Evolutionary conservation across 2,888 invertebrate genomes (phyloP), one percentile per base, ranked within the genome.

Genomic region (Aethes cnicana): DNA sequence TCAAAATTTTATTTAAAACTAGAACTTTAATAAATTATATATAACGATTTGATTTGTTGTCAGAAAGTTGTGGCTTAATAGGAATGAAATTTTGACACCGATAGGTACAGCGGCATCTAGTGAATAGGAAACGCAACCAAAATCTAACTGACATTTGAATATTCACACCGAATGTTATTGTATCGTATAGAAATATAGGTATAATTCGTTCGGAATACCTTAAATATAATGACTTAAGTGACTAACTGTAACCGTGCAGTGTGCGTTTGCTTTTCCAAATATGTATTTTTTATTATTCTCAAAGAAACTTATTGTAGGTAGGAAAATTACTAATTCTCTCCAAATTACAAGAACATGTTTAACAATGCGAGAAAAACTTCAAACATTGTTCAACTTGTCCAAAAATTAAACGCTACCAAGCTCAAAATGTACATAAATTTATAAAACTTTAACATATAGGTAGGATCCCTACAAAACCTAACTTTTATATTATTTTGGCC

Each of bases 201-300:
- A 42, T 64, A 72, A 74, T 72, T 74, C 70, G 72, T 72, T 68
- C 59, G 52, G 58, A 62, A 69, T 54, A 11, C 46, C 68, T 72
- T 73, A 74, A 52, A 59, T 64, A 65, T 64, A 57, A 42, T 53
- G n/a, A n/a, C 66, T 58, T 46, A 55, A 65, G 44, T 53, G 65
- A 64, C 54, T 57, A 23, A 35, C 62, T 52, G 44, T 59, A 48
- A 56, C 49, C 55, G 58, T 63, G 64, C 66, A 35, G 53, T 77
- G 77, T 78, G 78, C 77, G 78, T 72, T 66, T 62, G 60, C 58
- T 71, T 76, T 60, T 58, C 56, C 56, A 61, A 69, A 69, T 74
- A 74, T 77, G 73, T 75, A 56, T 30, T 36, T 17, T 6, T 35
- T 35, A 12, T 21, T 42, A 47, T 42, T 23, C 9, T 32, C 32